Evolutionary conservation across 2,797 vertebrate genomes (phyloP).

Genomic region (Scyliorhinus canicula): DNA sequence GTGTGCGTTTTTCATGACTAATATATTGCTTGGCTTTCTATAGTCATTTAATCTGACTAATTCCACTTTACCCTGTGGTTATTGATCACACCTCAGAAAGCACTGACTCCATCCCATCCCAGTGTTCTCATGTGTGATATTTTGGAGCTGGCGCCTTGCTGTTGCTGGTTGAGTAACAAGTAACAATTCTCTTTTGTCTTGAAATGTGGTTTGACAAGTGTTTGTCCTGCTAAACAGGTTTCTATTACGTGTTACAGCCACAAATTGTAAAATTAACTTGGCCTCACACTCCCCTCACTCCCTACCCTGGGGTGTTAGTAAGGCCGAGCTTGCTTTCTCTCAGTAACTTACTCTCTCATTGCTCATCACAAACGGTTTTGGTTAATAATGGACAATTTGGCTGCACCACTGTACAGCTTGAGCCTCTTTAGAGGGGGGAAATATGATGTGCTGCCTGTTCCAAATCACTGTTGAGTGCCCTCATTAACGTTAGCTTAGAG

Average conservation of each 20-base stretch:
- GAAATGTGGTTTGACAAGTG: slow-evolving; percentile 6
- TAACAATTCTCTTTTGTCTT: not conserved
- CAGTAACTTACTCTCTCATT: not conserved
- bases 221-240: slow-evolving; percentile 15
- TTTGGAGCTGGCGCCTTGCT: not conserved
- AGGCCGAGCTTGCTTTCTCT: not conserved
- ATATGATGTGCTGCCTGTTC: not conserved
- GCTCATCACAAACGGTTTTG: not conserved
- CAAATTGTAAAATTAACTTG: slow-evolving; percentile 8
- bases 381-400: not conserved
- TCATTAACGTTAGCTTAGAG: no score
- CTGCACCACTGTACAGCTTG: not conserved
- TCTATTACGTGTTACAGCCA: slow-evolving; percentile 17
- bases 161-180: slow-evolving; percentile 13
- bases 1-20: not conserved
- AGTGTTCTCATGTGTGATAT: not conserved
- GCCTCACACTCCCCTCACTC: not conserved
- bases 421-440: not conserved
- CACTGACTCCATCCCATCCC: not conserved
- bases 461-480: not conserved
- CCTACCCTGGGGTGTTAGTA: not conserved
- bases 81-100: not conserved
- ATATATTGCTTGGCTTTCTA: not conserved
- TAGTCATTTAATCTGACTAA: not conserved
- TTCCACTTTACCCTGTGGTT: not conserved